These are phyloP conservation scores for Osmerus mordax DNA, from an alignment of 2,113 vertebrate genomes.

Conservation along the genomic window DNA sequence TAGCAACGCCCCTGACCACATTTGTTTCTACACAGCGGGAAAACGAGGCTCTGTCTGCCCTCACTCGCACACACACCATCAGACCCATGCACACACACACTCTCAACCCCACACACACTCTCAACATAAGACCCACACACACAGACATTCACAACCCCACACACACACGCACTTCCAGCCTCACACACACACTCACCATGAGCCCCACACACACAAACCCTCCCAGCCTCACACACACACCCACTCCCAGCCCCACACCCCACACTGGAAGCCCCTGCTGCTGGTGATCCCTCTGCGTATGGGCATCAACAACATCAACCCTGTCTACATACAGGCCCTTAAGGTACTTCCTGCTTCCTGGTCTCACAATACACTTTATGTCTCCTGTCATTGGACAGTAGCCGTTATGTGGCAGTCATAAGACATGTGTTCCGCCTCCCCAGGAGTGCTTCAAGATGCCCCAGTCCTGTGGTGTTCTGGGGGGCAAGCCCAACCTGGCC, in stretches of 20 bases:
- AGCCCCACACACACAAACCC: neutral
- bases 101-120: neutral
- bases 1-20: neutral
- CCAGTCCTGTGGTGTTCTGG: conserved; percentile 86
- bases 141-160: neutral
- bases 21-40: neutral
- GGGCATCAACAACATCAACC: conserved; percentile 87
- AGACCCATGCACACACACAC: neutral
- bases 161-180: neutral
- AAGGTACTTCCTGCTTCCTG: conserved; percentile 66
- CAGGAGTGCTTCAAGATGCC: conserved; percentile 93
- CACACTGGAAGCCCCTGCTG: conserved; percentile 79
- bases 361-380: too few species aligned
- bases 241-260: conserved; percentile 10
- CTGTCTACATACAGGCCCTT: conserved; percentile 81
- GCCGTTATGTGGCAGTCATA: neutral
- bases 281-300: conserved; percentile 84
- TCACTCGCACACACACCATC: neutral
- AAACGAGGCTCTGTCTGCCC: neutral
- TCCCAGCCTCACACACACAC: conserved; percentile 1
- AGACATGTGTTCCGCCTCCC: conserved; percentile 11
- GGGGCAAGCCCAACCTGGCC: conserved; percentile 89
- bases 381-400: too few species aligned
- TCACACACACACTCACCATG: neutral
- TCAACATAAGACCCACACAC: neutral